Conservation (phyloP, 2,888 invertebrate genomes). For the Arge pagana region DNA sequence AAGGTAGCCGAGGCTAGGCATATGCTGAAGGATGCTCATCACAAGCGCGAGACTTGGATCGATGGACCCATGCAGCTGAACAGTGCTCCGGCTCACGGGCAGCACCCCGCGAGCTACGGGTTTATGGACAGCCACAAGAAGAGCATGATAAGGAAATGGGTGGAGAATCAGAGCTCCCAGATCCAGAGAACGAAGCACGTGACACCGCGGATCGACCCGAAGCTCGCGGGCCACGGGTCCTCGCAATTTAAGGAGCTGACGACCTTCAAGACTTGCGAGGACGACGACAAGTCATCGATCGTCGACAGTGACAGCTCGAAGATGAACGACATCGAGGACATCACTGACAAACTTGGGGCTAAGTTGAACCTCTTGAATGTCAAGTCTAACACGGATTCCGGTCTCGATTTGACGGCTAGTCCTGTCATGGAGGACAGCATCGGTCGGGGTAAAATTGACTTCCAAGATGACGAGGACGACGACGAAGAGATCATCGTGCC, state of each 20-base stretch:
- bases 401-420: conserved; percentile 50
- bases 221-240: conserved; percentile 60
- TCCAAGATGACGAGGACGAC: conserved; percentile 70
- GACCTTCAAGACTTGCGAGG: conserved; percentile 60
- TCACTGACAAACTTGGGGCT: conserved; percentile 52
- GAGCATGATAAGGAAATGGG: conserved; percentile 92
- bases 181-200: conserved; percentile 71
- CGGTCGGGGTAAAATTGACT: conserved; percentile 45
- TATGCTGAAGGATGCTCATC: conserved; percentile 77
- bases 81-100: conserved; percentile 60
- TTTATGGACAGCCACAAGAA: conserved; percentile 93
- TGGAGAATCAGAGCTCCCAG: conserved; percentile 86
- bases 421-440: conserved; percentile 49
- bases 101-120: conserved; percentile 71
- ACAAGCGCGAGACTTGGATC: conserved; percentile 92
- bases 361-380: conserved; percentile 51
- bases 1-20: conserved; percentile 82
- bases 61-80: conserved; percentile 85
- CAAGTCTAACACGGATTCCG: conserved; percentile 52
- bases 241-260: conserved; percentile 67
- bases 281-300: conserved; percentile 56
- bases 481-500: conserved; percentile 82
- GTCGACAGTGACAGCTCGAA: conserved; percentile 52
- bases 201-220: conserved; percentile 58
- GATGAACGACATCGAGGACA: conserved; percentile 52